These are phyloP conservation scores for Pelochelys cantorii DNA, from an alignment of 2,797 vertebrate genomes.

Conservation along the genomic window DNA sequence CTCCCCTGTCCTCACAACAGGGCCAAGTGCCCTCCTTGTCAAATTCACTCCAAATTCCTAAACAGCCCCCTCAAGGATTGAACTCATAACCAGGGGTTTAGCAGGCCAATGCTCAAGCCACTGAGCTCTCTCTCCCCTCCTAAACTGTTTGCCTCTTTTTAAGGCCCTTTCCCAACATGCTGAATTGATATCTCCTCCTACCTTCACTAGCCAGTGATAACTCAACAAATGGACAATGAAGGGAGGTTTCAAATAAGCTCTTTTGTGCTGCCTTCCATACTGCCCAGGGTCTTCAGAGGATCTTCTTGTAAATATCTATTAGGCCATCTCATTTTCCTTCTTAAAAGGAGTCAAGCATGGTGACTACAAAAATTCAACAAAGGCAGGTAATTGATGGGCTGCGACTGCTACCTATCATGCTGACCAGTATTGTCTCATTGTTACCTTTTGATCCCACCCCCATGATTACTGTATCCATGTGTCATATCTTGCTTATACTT, in stretches of 20 bases:
- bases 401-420: neutral
- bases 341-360: rapidly evolving
- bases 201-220: neutral
- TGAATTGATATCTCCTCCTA: neutral
- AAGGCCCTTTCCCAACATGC: neutral
- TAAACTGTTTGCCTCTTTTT: neutral
- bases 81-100: too few species aligned
- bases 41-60: too few species aligned
- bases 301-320: neutral
- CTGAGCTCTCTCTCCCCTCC: too few species aligned
- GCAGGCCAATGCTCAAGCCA: too few species aligned
- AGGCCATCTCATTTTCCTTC: neutral
- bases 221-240: too few species aligned
- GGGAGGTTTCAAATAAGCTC: neutral
- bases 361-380: neutral
- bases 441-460: neutral
- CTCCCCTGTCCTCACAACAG: too few species aligned
- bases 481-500: neutral
- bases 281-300: neutral
- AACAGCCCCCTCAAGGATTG: too few species aligned
- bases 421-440: neutral
- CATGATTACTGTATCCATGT: neutral
- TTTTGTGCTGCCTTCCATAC: neutral
- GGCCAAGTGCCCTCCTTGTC: too few species aligned
- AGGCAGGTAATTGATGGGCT: neutral